These are phyloP conservation scores for Rallus crepitans DNA, from an alignment of 2,797 vertebrate species.

Conservation along the genomic window DNA sequence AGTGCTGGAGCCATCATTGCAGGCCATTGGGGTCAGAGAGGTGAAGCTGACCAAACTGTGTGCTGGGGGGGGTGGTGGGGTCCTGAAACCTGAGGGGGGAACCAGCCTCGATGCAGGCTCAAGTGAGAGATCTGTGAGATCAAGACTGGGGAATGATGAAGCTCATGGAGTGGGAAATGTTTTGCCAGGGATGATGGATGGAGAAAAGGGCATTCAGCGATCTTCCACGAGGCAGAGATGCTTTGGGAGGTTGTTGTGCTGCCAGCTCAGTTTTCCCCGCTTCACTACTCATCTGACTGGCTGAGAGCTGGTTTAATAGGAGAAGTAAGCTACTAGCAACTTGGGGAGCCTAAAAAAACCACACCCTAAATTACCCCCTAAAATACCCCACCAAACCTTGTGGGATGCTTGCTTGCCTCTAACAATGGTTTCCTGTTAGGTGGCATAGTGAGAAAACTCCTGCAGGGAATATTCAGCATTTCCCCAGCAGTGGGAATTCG, in stretches of 20 bases:
- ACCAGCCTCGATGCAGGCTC: too few relatives aligned
- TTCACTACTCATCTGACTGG: neutral
- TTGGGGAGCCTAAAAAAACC: neutral
- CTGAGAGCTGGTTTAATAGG: too few relatives aligned
- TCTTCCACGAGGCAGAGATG: neutral
- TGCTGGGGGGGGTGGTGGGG: too few relatives aligned
- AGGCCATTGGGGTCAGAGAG: too few relatives aligned
- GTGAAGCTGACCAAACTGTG: too few relatives aligned
- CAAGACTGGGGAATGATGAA: too few relatives aligned
- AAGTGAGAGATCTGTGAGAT: neutral
- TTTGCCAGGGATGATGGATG: neutral
- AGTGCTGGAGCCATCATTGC: too few relatives aligned
- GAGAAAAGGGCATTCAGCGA: neutral
- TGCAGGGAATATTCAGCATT: accelerated
- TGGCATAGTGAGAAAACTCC: accelerated
- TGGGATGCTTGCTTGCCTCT: neutral
- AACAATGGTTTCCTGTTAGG: accelerated
- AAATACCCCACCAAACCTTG: accelerated
- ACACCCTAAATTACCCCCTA: too few relatives aligned
- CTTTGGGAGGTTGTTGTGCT: neutral
- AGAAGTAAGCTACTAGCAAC: neutral
- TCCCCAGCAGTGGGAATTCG: accelerated
- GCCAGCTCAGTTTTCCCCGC: accelerated
- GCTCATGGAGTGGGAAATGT: accelerated
- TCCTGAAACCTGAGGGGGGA: too few relatives aligned